Evolutionary conservation across 1,140 invertebrate species (phyloP).

Genomic region (Thalassaphorura encarpata): DNA sequence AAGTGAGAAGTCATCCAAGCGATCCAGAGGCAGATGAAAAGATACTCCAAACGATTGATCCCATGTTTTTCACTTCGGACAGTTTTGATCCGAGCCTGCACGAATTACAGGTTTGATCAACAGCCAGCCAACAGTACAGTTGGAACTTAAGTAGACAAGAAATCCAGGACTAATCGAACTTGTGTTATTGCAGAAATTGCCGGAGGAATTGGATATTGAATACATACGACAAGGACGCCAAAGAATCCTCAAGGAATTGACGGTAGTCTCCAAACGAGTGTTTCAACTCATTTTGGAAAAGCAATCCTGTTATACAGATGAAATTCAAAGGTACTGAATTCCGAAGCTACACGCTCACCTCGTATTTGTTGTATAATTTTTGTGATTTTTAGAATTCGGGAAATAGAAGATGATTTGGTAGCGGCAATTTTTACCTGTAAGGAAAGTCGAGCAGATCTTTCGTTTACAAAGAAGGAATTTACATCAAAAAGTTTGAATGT

Average conservation of each 20-base stretch:
- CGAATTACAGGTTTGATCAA: conserved; percentile 55
- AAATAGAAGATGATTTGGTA: conserved; percentile 61
- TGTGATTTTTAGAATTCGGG: conserved; percentile 54
- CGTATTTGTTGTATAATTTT: background rate
- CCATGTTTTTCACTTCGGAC: conserved; percentile 52
- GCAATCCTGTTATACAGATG: conserved; percentile 66
- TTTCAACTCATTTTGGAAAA: conserved; percentile 83
- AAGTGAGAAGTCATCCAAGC: conserved; percentile 24
- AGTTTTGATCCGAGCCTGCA: conserved; percentile 55
- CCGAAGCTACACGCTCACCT: too few relatives aligned
- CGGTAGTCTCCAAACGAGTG: conserved; percentile 82
- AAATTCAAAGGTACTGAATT: conserved; percentile 60
- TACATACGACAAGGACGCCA: conserved; percentile 56
- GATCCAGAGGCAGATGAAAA: conserved; percentile 58
- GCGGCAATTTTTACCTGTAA: conserved; percentile 59
- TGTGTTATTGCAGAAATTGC: conserved; percentile 52
- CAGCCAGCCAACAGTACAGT: too few relatives aligned
- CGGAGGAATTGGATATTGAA: conserved; percentile 50
- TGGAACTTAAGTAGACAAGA: too few relatives aligned
- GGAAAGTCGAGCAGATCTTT: conserved; percentile 57
- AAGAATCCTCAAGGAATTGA: conserved; percentile 58
- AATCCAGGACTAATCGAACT: too few relatives aligned
- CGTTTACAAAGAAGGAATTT: conserved; percentile 64
- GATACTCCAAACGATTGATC: conserved; percentile 58
- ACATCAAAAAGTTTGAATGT: conserved; percentile 75